These are phyloP conservation scores for Caenorhabditis sp. DNA, from an alignment of 2,888 invertebrate genomes.

Conservation along the genomic window DNA sequence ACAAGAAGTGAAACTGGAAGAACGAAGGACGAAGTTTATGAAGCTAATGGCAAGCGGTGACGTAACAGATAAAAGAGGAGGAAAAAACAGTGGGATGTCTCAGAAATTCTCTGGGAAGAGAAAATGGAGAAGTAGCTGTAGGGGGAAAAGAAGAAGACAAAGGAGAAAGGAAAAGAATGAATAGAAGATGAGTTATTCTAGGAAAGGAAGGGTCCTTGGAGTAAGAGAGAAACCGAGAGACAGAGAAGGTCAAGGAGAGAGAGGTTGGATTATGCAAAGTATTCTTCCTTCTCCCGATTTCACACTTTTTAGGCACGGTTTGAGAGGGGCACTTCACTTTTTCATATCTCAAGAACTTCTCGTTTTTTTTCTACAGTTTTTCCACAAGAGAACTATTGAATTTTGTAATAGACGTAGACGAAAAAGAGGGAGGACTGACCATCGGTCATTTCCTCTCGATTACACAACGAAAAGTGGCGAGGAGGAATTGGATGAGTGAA, in stretches of 20 bases:
- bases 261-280: constrained; percentile 34
- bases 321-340: constrained; percentile 28
- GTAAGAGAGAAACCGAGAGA: constrained; percentile 11
- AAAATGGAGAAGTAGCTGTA: constrained; percentile 30
- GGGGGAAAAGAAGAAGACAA: constrained; percentile 26
- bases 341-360: neutral
- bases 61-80: constrained; percentile 16
- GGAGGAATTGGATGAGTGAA: neutral
- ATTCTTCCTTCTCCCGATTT: constrained; percentile 12
- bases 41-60: constrained; percentile 26
- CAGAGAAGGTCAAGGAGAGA: constrained; percentile 24
- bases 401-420: constrained; percentile 20
- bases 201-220: constrained; percentile 23
- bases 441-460: constrained; percentile 27
- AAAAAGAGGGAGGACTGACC: constrained; percentile 5
- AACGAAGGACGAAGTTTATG: constrained; percentile 19
- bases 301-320: constrained; percentile 26
- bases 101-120: neutral
- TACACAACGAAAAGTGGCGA: constrained; percentile 34
- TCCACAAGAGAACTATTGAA: neutral
- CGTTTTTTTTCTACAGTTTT: constrained; percentile 31
- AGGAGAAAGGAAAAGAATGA: constrained; percentile 36
- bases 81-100: constrained; percentile 13
- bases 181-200: constrained; percentile 56
- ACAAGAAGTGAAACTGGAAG: constrained; percentile 20